Percentiles rank a stretch among this genome's conserved stretches.
Conservation (phyloP, 2,888 invertebrate genomes). For the Phengaris alcon region DNA sequence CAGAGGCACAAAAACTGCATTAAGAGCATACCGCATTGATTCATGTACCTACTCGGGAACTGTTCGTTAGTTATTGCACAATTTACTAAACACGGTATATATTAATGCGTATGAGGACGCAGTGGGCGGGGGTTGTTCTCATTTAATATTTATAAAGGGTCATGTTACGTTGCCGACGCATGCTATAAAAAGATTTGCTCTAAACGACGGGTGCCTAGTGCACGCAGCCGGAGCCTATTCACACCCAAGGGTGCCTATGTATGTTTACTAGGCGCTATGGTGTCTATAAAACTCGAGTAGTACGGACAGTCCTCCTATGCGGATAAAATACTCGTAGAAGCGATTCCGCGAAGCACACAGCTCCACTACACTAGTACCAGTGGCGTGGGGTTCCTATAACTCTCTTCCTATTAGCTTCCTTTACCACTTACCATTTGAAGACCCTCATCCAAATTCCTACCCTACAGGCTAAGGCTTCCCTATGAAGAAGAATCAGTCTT, state of each 20-base stretch:
- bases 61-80: background rate
- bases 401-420: too few relatives aligned
- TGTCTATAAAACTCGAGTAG: background rate
- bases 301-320: constrained; percentile 7
- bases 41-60: background rate
- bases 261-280: constrained; percentile 26
- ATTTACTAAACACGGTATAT: background rate
- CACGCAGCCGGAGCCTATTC: constrained; percentile 37
- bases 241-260: constrained; percentile 34
- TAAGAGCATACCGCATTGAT: background rate
- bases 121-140: constrained; percentile 20
- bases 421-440: too few relatives aligned
- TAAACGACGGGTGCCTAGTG: constrained; percentile 28
- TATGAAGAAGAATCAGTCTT: too few relatives aligned
- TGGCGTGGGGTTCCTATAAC: too few relatives aligned
- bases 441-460: too few relatives aligned
- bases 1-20: background rate
- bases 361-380: too few relatives aligned
- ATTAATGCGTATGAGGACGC: background rate
- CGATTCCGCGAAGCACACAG: background rate
- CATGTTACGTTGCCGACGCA: constrained; percentile 20
- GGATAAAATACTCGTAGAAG: background rate
- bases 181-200: constrained; percentile 31
- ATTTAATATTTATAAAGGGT: constrained; percentile 21
- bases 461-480: too few relatives aligned